These are phyloP conservation scores for Sparidentex hasta DNA, from an alignment of 2,797 vertebrate genomes.

Conservation along the genomic window DNA sequence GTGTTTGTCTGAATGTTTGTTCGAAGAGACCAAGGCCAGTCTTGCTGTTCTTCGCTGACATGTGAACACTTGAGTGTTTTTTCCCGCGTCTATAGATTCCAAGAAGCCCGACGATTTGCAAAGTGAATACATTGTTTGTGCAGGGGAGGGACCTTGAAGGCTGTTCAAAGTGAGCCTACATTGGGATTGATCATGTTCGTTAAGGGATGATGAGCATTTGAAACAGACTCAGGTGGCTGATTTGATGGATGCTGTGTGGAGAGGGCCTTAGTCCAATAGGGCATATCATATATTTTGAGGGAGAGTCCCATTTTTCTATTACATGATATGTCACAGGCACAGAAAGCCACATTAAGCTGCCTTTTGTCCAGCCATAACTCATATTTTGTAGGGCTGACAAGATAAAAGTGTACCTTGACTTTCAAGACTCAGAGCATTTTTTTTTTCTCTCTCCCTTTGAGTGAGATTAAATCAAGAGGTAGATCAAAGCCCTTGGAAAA, in stretches of 20 bases:
- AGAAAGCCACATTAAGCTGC: constrained; percentile 71
- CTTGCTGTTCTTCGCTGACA: constrained; percentile 43
- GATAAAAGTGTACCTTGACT: constrained; percentile 78
- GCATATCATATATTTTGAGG: constrained; percentile 66
- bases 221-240: constrained; percentile 69
- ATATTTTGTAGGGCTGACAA: constrained; percentile 72
- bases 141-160: constrained; percentile 49
- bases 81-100: constrained; percentile 39
- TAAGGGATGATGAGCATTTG: constrained; percentile 71
- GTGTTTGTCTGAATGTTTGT: constrained; percentile 60
- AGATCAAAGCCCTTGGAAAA: constrained; percentile 71
- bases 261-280: constrained; percentile 63
- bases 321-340: constrained; percentile 66
- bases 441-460: constrained; percentile 53
- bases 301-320: constrained; percentile 73
- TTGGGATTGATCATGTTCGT: constrained; percentile 78
- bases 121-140: constrained; percentile 33
- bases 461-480: constrained; percentile 75
- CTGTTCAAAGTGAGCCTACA: constrained; percentile 53
- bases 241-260: constrained; percentile 71
- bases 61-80: constrained; percentile 35
- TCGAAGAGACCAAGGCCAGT: constrained; percentile 48
- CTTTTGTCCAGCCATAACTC: constrained; percentile 75
- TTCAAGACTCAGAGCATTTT: constrained; percentile 66
- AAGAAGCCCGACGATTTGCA: constrained; percentile 61